Evolutionary conservation across 2,888 invertebrate species (phyloP).

Genomic region (Lasioglossum malachurum): DNA sequence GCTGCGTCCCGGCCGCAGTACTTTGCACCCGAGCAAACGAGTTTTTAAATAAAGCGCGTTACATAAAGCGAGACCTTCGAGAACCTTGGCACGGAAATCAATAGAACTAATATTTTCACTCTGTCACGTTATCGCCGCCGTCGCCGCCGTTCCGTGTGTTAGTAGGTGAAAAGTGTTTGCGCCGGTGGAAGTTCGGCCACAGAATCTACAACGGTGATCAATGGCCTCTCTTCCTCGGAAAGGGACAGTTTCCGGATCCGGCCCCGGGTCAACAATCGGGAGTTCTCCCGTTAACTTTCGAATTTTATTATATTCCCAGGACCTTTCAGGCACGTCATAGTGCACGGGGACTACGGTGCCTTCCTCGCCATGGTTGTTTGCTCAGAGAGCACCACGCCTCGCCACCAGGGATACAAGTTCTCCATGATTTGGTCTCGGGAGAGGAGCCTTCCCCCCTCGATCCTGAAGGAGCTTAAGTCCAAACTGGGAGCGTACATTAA

Average conservation of each 20-base stretch:
- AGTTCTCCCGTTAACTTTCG: slow-evolving; percentile 1
- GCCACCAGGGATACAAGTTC: slow-evolving; percentile 63
- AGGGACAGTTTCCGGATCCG: not conserved
- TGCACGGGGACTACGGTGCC: slow-evolving; percentile 58
- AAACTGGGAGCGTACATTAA: slow-evolving; percentile 62
- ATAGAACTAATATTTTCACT: slow-evolving; percentile 31
- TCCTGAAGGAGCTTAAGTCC: slow-evolving; percentile 60
- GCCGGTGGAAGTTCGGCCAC: slow-evolving; percentile 15
- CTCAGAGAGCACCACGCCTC: slow-evolving; percentile 48
- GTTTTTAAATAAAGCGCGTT: slow-evolving; percentile 3
- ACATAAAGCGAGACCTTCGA: slow-evolving; percentile 15
- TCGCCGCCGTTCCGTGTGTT: not conserved
- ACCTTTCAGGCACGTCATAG: slow-evolving; percentile 64
- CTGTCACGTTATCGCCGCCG: not conserved
- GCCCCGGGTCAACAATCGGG: not conserved
- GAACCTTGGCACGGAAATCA: slow-evolving; percentile 9
- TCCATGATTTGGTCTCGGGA: slow-evolving; percentile 73
- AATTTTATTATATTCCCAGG: slow-evolving; percentile 60
- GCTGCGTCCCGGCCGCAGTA: not conserved
- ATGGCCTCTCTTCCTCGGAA: not conserved
- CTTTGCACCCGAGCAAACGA: slow-evolving; percentile 1
- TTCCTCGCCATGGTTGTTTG: slow-evolving; percentile 66
- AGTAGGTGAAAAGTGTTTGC: not conserved
- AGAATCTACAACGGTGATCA: not conserved
- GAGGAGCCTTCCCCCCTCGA: slow-evolving; percentile 53